Percentiles rank a stretch among this genome's conserved stretches.
These are phyloP conservation scores for Pissodes strobi DNA, from an alignment of 1,140 invertebrate species.

Conservation along the genomic window DNA sequence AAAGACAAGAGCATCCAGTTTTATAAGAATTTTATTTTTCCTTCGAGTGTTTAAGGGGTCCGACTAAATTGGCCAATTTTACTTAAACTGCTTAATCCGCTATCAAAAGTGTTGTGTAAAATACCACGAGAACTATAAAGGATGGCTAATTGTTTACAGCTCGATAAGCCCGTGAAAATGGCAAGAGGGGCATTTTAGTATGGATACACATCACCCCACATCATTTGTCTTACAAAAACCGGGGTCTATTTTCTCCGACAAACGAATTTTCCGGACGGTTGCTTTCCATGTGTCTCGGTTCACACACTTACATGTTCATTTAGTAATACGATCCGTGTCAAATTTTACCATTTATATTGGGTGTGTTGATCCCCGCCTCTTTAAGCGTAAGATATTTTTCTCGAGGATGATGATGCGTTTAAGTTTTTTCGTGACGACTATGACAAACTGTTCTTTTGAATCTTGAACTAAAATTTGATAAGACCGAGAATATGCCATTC, in stretches of 20 bases:
- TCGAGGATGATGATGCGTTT: too few relatives aligned
- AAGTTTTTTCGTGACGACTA: too few relatives aligned
- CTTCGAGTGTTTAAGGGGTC: too few relatives aligned
- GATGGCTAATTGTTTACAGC: conserved; percentile 29
- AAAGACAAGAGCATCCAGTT: too few relatives aligned
- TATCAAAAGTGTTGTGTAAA: conserved; percentile 4
- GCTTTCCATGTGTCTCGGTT: conserved; percentile 41
- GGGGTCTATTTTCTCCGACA: conserved; percentile 54
- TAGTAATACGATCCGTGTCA: conserved; percentile 34
- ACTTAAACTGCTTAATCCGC: not conserved
- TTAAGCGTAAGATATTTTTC: too few relatives aligned
- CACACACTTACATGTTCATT: conserved; percentile 34
- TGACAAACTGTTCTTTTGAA: too few relatives aligned
- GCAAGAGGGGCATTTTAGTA: conserved; percentile 47
- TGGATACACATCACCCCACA: conserved; percentile 52
- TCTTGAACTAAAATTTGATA: too few relatives aligned
- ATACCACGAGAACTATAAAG: conserved; percentile 7
- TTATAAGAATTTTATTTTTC: too few relatives aligned
- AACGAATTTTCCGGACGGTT: conserved; percentile 55
- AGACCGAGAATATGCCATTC: too few relatives aligned
- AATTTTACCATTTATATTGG: conserved; percentile 35
- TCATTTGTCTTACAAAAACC: conserved; percentile 56
- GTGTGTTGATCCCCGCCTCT: conserved; percentile 16
- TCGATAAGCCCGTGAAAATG: conserved; percentile 16
- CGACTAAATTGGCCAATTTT: too few relatives aligned